Percentiles rank a stretch among this genome's conserved stretches.
Evolutionary conservation across 2,797 vertebrate genomes (phyloP).

Genomic region (Eurystomus glaucurus): DNA sequence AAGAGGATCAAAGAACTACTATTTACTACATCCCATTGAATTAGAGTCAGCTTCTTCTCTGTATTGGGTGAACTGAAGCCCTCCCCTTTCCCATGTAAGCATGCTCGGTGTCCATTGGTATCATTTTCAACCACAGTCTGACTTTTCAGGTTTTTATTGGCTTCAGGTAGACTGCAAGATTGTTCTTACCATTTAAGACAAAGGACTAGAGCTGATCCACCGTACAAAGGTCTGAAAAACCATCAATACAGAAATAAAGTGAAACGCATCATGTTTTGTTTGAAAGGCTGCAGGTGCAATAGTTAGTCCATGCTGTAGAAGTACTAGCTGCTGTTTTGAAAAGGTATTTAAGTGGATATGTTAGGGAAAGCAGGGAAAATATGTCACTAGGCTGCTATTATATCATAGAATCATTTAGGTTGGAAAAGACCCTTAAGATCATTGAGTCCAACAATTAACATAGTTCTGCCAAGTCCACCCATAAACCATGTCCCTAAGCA

Average conservation of each 20-base stretch:
- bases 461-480: neutral
- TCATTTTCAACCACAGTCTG: neutral
- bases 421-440: neutral
- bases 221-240: neutral
- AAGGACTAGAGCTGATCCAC: neutral
- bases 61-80: neutral
- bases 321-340: neutral
- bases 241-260: neutral
- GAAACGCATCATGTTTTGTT: fast-evolving
- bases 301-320: fast-evolving
- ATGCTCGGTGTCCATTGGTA: neutral
- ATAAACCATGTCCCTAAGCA: neutral
- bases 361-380: neutral
- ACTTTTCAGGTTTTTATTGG: neutral
- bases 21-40: neutral
- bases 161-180: neutral
- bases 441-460: neutral
- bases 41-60: neutral
- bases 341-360: neutral
- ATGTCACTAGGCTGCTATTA: neutral
- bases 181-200: neutral
- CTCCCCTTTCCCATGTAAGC: neutral
- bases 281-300: neutral
- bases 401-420: neutral
- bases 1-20: neutral